A percentile compares a stretch with the other conserved stretches of the same genome.
Conservation (phyloP, 2,113 vertebrate species). For the Progne subis region DNA sequence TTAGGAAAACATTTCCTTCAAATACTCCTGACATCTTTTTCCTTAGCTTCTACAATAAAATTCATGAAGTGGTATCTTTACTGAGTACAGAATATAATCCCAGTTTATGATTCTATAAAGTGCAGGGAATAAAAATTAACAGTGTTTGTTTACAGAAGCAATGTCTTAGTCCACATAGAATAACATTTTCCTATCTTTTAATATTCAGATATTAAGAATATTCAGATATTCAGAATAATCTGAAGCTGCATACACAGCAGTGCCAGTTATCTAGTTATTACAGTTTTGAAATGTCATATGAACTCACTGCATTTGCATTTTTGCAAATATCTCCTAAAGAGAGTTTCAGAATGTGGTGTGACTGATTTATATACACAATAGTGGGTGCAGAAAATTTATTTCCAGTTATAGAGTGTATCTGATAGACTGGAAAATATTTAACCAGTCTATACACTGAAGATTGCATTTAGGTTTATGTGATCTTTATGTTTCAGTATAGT, state of each 20-base stretch:
- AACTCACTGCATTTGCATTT: neutral
- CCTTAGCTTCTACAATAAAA: neutral
- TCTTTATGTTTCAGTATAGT: neutral
- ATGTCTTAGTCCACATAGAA: neutral
- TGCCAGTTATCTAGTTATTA: neutral
- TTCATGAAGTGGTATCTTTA: neutral
- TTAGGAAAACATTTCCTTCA: neutral
- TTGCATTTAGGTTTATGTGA: neutral
- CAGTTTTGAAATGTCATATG: neutral
- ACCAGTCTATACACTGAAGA: neutral
- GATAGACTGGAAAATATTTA: neutral
- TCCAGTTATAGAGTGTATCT: neutral
- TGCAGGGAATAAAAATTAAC: neutral
- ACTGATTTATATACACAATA: neutral
- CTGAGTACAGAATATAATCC: neutral
- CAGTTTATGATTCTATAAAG: neutral
- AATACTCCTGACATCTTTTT: neutral
- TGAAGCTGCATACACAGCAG: neutral
- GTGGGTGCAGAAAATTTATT: neutral
- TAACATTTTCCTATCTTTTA: neutral
- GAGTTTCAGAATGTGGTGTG: fast-evolving
- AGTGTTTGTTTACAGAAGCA: neutral
- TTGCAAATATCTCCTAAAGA: neutral
- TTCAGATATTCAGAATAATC: no score
- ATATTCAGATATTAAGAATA: no score